A percentile compares a stretch with the other conserved stretches of the same genome.
phyloP scores from a whole-genome alignment of 2,888 invertebrate genomes.

The Drosophila mulleri region DNA sequence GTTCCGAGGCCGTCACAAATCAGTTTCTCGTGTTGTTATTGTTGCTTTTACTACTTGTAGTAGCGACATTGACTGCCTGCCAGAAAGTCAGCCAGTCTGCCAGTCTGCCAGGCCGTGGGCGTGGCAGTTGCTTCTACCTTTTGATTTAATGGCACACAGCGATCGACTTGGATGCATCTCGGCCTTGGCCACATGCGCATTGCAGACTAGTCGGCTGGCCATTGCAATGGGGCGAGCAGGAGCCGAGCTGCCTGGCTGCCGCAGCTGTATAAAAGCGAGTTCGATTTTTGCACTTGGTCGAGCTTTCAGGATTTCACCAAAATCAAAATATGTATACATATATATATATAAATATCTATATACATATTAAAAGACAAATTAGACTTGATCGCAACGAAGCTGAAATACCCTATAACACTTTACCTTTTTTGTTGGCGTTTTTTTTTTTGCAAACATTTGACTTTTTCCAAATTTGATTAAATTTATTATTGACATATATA shows the following conservation, averaged over 20 bases:
- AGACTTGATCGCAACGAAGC: constrained; percentile 14
- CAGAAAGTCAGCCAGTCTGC: background rate
- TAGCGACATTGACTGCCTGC: constrained; percentile 44
- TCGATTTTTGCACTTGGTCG: constrained; percentile 49
- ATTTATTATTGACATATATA: too few species aligned
- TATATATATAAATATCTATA: background rate
- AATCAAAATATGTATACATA: constrained; percentile 13
- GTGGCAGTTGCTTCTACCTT: constrained; percentile 63
- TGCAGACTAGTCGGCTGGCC: constrained; percentile 8
- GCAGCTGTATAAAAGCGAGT: constrained; percentile 48
- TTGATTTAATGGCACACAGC: constrained; percentile 53
- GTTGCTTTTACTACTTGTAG: constrained; percentile 21
- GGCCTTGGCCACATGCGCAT: constrained; percentile 48
- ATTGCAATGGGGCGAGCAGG: background rate
- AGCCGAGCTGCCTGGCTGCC: background rate
- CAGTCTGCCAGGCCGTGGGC: constrained; percentile 33
- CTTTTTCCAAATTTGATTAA: too few species aligned
- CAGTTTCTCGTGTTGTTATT: constrained; percentile 44
- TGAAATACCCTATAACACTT: constrained; percentile 14
- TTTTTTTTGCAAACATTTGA: too few species aligned
- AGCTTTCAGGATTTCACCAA: constrained; percentile 66
- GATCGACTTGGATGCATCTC: constrained; percentile 28
- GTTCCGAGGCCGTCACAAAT: constrained; percentile 61
- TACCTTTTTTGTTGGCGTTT: too few species aligned
- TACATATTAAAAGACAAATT: background rate